Base-by-base conservation (phyloP, 2,113 vertebrate genomes). In the Dipodomys spectabilis region DNA sequence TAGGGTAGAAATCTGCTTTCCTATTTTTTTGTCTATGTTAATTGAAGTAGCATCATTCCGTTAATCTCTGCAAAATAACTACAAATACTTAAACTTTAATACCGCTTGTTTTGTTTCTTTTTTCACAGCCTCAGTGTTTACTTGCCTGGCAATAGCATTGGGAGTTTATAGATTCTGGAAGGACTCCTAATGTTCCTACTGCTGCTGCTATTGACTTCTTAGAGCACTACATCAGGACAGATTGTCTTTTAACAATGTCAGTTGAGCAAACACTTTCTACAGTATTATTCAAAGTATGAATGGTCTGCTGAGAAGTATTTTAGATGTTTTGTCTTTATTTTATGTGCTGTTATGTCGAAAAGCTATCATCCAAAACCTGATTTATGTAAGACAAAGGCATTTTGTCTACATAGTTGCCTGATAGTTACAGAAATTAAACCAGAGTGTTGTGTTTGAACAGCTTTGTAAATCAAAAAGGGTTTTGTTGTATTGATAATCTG, bases 101-200 rank as follows among this genome's bases (percentile, higher is more conserved):
- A 35, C 28, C 65, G 64, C 35, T 27, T 93, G 25, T 84, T 57
- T 11, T 57, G 2, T 57, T 69, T 93, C 74, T 84, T 90, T 84
- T 84, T 93, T 78, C 94, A 28, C 98, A 99, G 99, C 98, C 1
- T 99, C 99, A 0, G 98, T 99, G 27, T 99, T 99, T 97, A 98
- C 99, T 81, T 99, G 99, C 97, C 98, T 99, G 22, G 99, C 99
- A 28, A 98, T 99, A 95, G 98, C 99, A 19, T 95, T 99, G 97
- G 99, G 99, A 74, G 98, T 99, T 97, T 99, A 99, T 88, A 97
- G 99, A 25, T 95, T 99, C 88, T 99, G 99, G 99, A 99, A 98
- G 79, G 99, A 82, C 6, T 15, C 30, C 3, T 79, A 64, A 71
- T 10, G 6, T n/a, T 44, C 19, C 45, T 57, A 0, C 64, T 45